Evolutionary conservation across 2,797 vertebrate genomes (phyloP), one percentile per base, ranked within the genome.

Genomic region (Champsocephalus gunnari): DNA sequence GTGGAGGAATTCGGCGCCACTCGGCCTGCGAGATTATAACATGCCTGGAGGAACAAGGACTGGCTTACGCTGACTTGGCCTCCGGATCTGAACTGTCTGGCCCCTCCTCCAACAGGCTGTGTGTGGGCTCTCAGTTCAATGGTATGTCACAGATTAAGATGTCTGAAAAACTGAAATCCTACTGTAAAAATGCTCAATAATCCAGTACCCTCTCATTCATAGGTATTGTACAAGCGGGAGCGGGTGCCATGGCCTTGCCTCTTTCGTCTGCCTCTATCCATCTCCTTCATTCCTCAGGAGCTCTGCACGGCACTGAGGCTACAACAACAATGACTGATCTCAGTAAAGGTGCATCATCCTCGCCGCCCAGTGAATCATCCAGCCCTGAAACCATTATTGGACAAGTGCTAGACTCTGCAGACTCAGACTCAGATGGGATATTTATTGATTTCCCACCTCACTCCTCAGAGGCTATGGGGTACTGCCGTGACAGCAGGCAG

Each of bases 1-100:
- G 96, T 8, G 77, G 96, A 0, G 91, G 97, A 82, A 95, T 97
- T 81, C 96, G 98, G 7, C 93, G 98, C 41, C 98, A 99, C 93
- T 99, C 98, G 0, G 96, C 98, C 43, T 99, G 97, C 0, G 98
- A 98, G 92, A 98, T 99, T 88, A 97, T 96, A 16, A 96, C 97
- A 44, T 98, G 97, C 91, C 77, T 96, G 2, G 97, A 98, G 87
- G 93, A 96, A 51, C 96, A 96, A 87, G 96, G 93, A 21, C 81
- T 94, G 76, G 87, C 90, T 69, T 96, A 94, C 79, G 81, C 94
- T 50, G 93, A 96, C 83, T 82, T 94, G 28, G 77, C 90, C 28
- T 79, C 92, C 3, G 90, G 91, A 32, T 86, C 96, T 6, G 92
- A 93, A 43, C 86, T 93, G 60, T 92, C 94, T 50, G 85, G 78